phyloP scores from a whole-genome alignment of 2,113 vertebrate species.

The Phoenicopterus ruber region DNA sequence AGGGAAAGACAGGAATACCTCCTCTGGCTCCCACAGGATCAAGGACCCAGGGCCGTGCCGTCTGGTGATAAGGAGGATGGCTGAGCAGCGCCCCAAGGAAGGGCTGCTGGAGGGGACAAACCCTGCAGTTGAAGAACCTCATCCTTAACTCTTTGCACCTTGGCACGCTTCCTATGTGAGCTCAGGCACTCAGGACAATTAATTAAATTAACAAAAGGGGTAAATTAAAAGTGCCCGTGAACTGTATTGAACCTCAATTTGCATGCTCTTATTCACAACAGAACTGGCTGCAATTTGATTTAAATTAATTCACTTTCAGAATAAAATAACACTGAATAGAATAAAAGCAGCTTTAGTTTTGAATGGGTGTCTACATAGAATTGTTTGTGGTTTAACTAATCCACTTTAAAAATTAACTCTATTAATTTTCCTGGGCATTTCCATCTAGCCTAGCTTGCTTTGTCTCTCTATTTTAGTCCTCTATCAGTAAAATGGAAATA shows the following conservation, averaged over 20 bases:
- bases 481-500: not conserved
- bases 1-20: not conserved
- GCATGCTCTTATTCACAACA: conserved; percentile 4
- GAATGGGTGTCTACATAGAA: not conserved
- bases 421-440: not conserved
- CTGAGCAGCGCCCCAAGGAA: not conserved
- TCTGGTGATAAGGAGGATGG: not conserved
- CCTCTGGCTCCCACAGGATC: not conserved
- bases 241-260: conserved; percentile 10
- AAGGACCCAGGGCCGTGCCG: not conserved
- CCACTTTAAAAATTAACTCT: not conserved
- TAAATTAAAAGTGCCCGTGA: conserved; percentile 2
- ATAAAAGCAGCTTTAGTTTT: conserved; percentile 27
- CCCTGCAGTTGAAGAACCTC: not conserved
- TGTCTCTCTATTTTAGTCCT: not conserved
- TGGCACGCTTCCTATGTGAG: not conserved
- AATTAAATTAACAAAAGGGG: conserved; percentile 28
- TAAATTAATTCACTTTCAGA: conserved; percentile 44
- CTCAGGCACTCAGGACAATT: not conserved
- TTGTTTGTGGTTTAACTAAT: conserved; percentile 42
- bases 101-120: not conserved
- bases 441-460: not conserved
- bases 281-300: conserved; percentile 32
- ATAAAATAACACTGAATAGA: conserved; percentile 21
- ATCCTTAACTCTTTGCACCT: not conserved